Base-by-base conservation (phyloP, 2,113 vertebrate species). In the Trichomycterus rosablanca region DNA sequence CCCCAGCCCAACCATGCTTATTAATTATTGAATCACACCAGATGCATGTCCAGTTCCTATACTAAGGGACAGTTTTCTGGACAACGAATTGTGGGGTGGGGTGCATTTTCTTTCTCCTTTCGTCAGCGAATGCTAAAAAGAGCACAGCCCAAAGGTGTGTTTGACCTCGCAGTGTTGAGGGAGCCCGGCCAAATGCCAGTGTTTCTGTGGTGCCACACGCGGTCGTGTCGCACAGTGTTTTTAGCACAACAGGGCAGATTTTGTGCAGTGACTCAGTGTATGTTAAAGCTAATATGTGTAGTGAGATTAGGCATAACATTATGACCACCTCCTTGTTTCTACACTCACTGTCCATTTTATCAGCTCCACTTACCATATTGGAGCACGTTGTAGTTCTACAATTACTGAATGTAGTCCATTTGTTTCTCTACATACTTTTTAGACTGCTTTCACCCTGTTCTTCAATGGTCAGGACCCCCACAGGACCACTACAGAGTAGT, bases 1-100 rank as follows among this genome's bases (percentile, higher is more conserved):
- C 72, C 72, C 52, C 67, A 58, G 23, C 74, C 75, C 2, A 37
- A 62, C 65, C 68, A 19, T 23, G 19, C 35, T 61, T 52, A 76
- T 83, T 73, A 77, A 81, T 81, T 75, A 81, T 83, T 71, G 14
- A 82, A 14, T 54, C 49, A 16, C 56, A 59, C 53, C 77, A 70
- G 70, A 78, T 50, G 76, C 74, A 74, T 74, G 78, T 74, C 76
- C 66, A 64, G 46, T 48, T 26, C 5, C 12, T 56, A 70, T 75
- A 77, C 74, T 74, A 52, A 76, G 71, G 71, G 71, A 76, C 69
- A 71, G 12, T 28, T 56, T 65, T 73, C 49, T 59, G 51, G 19
- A 32, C 60, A 45, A 68, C 48, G 67, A 66, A 61, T 60, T 55
- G n/a, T n/a, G n/a, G 23, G 54, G 20, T 14, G 20, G 48, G 65